Conservation (phyloP, 2,888 invertebrate species). For the Agrotis segetum region DNA sequence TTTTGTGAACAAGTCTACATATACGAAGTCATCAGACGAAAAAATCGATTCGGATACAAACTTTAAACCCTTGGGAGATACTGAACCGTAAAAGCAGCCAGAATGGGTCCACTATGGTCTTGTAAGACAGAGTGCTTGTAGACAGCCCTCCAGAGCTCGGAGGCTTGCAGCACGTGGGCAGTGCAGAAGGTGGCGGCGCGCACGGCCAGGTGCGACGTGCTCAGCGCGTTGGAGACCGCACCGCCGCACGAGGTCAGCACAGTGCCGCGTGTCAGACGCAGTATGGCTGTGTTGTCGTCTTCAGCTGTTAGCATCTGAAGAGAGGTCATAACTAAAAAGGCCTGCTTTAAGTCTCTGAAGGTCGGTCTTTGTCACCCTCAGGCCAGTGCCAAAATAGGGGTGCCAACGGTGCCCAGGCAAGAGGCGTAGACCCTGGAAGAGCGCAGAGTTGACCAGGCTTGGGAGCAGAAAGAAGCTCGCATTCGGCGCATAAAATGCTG, state of each 20-base stretch:
- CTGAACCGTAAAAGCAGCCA: conserved; percentile 75
- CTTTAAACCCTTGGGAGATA: background rate
- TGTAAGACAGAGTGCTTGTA: conserved; percentile 72
- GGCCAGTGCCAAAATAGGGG: too few species aligned
- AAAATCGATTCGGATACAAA: too few species aligned
- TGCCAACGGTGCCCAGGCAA: too few species aligned
- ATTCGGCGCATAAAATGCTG: too few species aligned
- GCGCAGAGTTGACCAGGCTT: too few species aligned
- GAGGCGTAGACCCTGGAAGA: too few species aligned
- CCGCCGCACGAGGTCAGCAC: conserved; percentile 76
- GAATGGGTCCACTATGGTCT: conserved; percentile 69
- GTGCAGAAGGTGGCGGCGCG: conserved; percentile 85
- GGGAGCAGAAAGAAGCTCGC: too few species aligned
- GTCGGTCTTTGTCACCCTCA: too few species aligned
- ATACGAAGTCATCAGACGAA: too few species aligned
- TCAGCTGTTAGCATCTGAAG: conserved; percentile 84
- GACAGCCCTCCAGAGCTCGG: conserved; percentile 77
- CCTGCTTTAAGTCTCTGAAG: too few species aligned
- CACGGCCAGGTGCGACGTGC: conserved; percentile 76
- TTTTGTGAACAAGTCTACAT: too few species aligned
- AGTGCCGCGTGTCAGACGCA: conserved; percentile 83
- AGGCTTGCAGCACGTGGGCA: conserved; percentile 76
- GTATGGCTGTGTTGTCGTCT: conserved; percentile 81
- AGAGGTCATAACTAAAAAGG: too few species aligned
- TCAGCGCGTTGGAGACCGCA: conserved; percentile 71